Conservation (phyloP, 2,888 invertebrate genomes). For the Drosophila subsilvestris region DNA sequence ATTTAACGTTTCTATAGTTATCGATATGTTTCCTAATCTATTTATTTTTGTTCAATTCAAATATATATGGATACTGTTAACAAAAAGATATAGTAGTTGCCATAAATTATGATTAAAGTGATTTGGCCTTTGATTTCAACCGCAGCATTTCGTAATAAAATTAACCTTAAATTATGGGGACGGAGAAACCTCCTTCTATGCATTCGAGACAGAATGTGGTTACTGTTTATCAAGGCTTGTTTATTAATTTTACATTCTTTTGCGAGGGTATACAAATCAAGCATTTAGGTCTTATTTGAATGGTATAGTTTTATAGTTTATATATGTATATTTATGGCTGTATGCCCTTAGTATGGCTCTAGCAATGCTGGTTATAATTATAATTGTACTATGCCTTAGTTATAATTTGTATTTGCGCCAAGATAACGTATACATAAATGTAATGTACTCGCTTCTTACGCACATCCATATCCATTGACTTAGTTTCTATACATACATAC, state of each 20-base stretch:
- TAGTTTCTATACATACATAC: conserved; percentile 40
- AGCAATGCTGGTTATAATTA: conserved; percentile 38
- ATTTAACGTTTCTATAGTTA: conserved; percentile 1
- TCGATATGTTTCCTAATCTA: conserved; percentile 34
- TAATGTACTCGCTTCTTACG: conserved; percentile 25
- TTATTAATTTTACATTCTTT: conserved; percentile 18
- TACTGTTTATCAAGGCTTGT: conserved; percentile 23
- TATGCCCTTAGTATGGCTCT: conserved; percentile 46
- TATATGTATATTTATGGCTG: conserved; percentile 23
- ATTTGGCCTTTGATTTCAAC: conserved; percentile 12
- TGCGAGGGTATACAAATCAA: conserved; percentile 37
- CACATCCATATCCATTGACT: conserved; percentile 26
- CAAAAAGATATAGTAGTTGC: not conserved
- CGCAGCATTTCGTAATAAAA: conserved; percentile 14
- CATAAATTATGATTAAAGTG: not conserved
- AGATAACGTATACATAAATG: conserved; percentile 25
- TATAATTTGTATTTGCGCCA: conserved; percentile 41
- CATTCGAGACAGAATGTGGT: conserved; percentile 25
- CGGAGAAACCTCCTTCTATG: conserved; percentile 66
- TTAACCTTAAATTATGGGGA: conserved; percentile 55
- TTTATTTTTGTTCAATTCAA: conserved; percentile 6
- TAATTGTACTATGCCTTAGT: conserved; percentile 67
- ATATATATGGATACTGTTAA: conserved; percentile 18
- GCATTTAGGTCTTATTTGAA: conserved; percentile 29
- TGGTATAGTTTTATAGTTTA: conserved; percentile 9